These are phyloP conservation scores for Hemistola chrysoprasaria DNA, from an alignment of 2,888 invertebrate genomes.

Conservation along the genomic window DNA sequence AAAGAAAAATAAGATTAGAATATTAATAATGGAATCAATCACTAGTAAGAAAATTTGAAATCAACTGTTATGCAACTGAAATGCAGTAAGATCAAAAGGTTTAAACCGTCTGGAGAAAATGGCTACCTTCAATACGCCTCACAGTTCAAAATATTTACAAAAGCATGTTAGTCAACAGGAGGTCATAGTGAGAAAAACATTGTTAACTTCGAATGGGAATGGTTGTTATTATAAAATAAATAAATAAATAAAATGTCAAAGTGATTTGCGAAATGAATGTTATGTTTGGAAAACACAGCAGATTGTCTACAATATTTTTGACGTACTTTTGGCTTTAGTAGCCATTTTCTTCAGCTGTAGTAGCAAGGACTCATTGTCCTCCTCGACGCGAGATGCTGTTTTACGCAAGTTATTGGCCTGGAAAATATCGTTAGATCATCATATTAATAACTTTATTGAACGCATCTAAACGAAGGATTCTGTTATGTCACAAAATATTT, in stretches of 20 bases:
- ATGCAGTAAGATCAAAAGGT: conserved; percentile 38
- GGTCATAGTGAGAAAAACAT: conserved; percentile 14
- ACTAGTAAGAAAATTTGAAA: conserved; percentile 13
- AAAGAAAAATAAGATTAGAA: conserved; percentile 25
- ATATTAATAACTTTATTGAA: conserved; percentile 35
- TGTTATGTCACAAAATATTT: conserved; percentile 36
- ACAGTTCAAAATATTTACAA: conserved; percentile 42
- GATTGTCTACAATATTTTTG: conserved; percentile 63
- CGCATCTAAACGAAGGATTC: conserved; percentile 11
- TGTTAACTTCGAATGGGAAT: conserved; percentile 20
- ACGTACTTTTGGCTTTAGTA: conserved; percentile 91
- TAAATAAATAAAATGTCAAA: conserved; percentile 22
- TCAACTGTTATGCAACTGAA: conserved; percentile 35
- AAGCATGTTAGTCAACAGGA: conserved; percentile 66
- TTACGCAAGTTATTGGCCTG: conserved; percentile 94
- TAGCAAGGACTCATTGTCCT: conserved; percentile 97
- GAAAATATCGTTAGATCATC: conserved; percentile 75
- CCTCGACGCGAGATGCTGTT: conserved; percentile 95
- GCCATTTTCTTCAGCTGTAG: conserved; percentile 98
- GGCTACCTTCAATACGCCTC: conserved; percentile 75
- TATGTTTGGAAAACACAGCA: conserved; percentile 55
- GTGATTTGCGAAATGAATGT: conserved; percentile 38
- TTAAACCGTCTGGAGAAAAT: conserved; percentile 73
- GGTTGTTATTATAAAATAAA: conserved; percentile 30
- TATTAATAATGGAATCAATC: conserved; percentile 35